phyloP scores from a whole-genome alignment of 1,140 invertebrate species.

The Mamestra configurata region DNA sequence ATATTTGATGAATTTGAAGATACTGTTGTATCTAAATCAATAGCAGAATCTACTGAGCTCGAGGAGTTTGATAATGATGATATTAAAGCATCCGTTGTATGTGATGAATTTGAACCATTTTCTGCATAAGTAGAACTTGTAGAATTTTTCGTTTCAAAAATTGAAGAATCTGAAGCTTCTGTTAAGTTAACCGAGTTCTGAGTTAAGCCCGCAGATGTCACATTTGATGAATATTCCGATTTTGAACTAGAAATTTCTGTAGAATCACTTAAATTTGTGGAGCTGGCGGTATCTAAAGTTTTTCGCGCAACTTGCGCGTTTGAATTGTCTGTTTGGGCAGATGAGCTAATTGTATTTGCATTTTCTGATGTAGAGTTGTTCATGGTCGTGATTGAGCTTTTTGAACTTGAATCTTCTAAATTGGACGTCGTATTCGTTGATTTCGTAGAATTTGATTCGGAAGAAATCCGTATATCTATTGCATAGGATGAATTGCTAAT shows the following conservation, averaged over 20 bases:
- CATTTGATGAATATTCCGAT: neutral
- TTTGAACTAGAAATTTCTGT: neutral
- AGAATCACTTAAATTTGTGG: constrained; percentile 20
- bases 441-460: constrained; percentile 1
- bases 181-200: constrained; percentile 7
- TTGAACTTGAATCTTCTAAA: neutral
- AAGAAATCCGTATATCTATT: neutral
- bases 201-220: neutral
- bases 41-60: neutral
- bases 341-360: neutral
- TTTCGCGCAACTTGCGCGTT: neutral
- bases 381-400: neutral
- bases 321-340: neutral
- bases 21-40: neutral
- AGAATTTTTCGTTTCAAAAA: constrained; percentile 12
- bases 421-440: neutral
- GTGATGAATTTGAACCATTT: constrained; percentile 13
- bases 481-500: neutral
- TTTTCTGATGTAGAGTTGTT: neutral
- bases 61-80: neutral
- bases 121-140: neutral
- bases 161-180: constrained; percentile 11
- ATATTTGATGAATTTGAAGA: constrained; percentile 1
- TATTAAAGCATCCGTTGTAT: neutral
- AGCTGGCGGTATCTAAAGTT: neutral